phyloP scores from a whole-genome alignment of 2,797 vertebrate genomes.

The Sebastes variabilis region DNA sequence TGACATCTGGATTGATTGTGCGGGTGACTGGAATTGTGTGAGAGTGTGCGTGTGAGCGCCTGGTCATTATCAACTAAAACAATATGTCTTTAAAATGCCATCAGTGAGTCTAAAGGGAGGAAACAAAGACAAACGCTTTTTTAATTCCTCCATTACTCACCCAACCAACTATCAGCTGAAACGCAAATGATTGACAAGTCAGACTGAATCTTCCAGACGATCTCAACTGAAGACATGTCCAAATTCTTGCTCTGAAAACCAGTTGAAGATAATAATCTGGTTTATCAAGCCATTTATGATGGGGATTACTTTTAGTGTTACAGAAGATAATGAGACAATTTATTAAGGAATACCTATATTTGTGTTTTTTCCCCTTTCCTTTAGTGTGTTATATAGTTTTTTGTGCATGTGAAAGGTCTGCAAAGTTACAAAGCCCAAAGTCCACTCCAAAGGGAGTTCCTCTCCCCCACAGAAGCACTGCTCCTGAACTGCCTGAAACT shows the following conservation, averaged over 20 bases:
- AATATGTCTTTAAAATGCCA: conserved; percentile 17
- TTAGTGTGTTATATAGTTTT: too few species aligned
- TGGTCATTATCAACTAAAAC: conserved; percentile 5
- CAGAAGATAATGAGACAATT: too few species aligned
- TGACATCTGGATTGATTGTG: conserved; percentile 58
- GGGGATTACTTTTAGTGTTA: too few species aligned
- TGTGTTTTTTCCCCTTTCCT: too few species aligned
- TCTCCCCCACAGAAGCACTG: background rate
- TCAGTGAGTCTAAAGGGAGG: conserved; percentile 2
- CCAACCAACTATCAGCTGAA: background rate
- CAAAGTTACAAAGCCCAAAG: too few species aligned
- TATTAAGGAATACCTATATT: too few species aligned
- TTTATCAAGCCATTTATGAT: background rate
- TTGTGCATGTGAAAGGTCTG: too few species aligned
- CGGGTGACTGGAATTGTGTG: background rate
- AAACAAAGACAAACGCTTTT: background rate
- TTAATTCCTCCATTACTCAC: background rate
- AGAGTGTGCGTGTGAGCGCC: background rate
- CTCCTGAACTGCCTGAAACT: background rate
- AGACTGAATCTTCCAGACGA: background rate
- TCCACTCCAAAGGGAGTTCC: background rate
- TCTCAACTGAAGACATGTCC: background rate
- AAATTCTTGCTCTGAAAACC: background rate
- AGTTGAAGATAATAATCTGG: background rate
- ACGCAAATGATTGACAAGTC: background rate